A percentile compares a stretch with the other conserved stretches of the same genome.
Conservation (phyloP, 2,113 vertebrate species). For the Aix galericulata region DNA sequence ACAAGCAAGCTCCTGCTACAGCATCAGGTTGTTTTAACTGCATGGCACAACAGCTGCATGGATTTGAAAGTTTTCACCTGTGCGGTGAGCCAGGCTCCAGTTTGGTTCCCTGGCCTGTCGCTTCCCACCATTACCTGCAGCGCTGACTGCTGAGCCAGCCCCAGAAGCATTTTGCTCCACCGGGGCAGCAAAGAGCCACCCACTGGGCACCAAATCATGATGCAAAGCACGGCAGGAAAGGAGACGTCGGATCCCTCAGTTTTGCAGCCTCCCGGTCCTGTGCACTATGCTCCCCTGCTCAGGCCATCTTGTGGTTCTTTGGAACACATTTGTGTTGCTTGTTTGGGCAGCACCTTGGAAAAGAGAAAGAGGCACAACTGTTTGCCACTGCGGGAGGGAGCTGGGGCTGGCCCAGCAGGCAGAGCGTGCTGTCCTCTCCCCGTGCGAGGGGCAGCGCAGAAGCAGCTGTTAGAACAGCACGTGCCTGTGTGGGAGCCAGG, state of each 20-base stretch:
- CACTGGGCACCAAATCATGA: background rate
- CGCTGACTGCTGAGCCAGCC: background rate
- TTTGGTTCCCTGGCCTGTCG: background rate
- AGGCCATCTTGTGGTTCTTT: background rate
- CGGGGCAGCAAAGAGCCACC: background rate
- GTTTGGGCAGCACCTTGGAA: background rate
- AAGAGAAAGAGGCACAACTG: background rate
- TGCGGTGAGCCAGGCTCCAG: background rate
- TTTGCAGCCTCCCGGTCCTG: background rate
- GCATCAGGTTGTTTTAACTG: background rate
- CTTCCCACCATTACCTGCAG: background rate
- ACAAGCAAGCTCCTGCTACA: background rate
- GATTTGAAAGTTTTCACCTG: background rate
- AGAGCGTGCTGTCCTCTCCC: background rate
- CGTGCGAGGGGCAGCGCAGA: fast-evolving
- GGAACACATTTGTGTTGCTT: background rate
- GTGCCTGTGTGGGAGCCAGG: background rate
- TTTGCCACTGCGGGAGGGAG: background rate
- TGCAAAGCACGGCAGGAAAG: background rate
- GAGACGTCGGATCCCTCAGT: background rate
- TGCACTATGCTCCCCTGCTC: background rate
- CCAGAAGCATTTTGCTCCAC: background rate
- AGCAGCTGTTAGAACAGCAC: background rate
- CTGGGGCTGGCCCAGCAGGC: background rate
- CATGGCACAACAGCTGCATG: background rate